Evolutionary conservation across 2,797 vertebrate species (phyloP).

Genomic region (Pseudotriccus pelzelni): DNA sequence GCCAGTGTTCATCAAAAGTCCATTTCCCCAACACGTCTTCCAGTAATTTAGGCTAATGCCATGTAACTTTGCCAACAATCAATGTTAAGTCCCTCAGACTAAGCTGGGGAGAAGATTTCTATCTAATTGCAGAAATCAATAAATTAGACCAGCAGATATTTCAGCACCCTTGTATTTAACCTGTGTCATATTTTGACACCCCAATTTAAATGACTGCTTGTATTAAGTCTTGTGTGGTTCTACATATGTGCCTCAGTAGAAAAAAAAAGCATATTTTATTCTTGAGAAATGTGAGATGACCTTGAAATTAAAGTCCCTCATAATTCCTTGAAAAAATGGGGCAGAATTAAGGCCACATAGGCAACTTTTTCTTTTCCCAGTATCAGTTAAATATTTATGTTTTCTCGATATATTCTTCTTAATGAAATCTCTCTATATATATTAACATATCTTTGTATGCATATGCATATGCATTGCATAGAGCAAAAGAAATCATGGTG

Average conservation of each 20-base stretch:
- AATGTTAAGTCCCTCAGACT: not conserved
- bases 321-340: not conserved
- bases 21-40: not conserved
- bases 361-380: not conserved
- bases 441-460: not conserved
- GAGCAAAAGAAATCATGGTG: not conserved
- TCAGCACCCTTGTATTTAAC: not conserved
- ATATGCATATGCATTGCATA: not conserved
- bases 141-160: not conserved
- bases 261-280: not conserved
- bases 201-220: not conserved
- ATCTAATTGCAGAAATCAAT: not conserved
- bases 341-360: not conserved
- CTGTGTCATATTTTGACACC: not conserved
- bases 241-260: not conserved
- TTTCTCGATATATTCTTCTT: not conserved
- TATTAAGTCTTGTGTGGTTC: not conserved
- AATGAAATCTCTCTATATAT: not conserved
- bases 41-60: not conserved
- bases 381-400: constrained; percentile 43
- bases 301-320: not conserved
- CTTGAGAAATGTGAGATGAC: not conserved
- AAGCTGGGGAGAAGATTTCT: not conserved
- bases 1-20: not conserved
- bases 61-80: not conserved